Evolutionary conservation across 2,888 invertebrate genomes (phyloP).

Genomic region (Acanthosepion esculentum): DNA sequence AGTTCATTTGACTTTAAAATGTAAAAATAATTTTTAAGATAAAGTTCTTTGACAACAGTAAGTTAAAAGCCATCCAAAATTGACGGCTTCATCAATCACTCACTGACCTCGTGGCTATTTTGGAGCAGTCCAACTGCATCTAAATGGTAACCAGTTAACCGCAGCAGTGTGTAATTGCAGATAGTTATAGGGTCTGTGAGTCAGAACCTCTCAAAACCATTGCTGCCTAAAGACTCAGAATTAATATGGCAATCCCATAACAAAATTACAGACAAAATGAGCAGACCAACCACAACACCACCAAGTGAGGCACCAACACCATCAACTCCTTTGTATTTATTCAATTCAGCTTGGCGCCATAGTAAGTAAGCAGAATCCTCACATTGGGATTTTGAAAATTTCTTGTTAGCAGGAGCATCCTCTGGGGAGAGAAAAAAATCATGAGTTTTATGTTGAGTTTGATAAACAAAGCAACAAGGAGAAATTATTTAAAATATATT

Average conservation of each 20-base stretch:
- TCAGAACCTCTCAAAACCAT: constrained; percentile 50
- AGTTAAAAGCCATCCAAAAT: not conserved
- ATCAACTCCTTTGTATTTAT: constrained; percentile 51
- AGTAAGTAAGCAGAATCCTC: constrained; percentile 51
- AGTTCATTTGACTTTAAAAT: no score
- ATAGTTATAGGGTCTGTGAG: not conserved
- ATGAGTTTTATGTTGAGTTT: no score
- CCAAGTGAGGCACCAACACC: constrained; percentile 53
- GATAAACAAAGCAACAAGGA: not conserved
- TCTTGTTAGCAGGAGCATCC: constrained; percentile 38
- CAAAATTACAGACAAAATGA: constrained; percentile 51
- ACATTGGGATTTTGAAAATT: constrained; percentile 49
- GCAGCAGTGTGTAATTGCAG: not conserved
- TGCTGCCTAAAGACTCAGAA: constrained; percentile 50
- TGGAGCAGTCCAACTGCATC: not conserved
- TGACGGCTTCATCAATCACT: not conserved
- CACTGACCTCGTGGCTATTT: not conserved
- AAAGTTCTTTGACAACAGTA: not conserved
- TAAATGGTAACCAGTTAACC: not conserved
- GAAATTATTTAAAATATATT: not conserved
- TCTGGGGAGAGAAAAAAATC: constrained; percentile 44
- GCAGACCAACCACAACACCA: constrained; percentile 53
- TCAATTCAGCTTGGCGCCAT: constrained; percentile 53
- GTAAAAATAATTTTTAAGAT: not conserved
- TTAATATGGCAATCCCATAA: constrained; percentile 53